Evolutionary conservation across 2,113 vertebrate genomes (phyloP), one percentile per base, ranked within the genome.

Genomic region (Vicugna pacos): DNA sequence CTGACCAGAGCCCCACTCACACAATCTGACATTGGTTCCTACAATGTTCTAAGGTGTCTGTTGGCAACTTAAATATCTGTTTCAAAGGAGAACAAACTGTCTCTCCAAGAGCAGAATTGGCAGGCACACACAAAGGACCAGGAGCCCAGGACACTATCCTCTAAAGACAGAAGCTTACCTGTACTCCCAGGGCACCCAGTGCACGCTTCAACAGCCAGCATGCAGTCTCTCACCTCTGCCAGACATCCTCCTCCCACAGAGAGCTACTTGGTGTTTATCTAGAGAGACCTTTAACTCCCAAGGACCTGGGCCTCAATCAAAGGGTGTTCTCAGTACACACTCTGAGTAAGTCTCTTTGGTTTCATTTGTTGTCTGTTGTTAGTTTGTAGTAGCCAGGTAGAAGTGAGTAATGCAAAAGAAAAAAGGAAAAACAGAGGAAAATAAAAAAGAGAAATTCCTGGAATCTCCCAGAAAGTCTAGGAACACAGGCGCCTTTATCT

Each of bases 1-100:
- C 62, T 52, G 73, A 28, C 35, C 32, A 28, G 22, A 89, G 22
- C 19, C 26, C 5, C 10, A 20, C 12, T 35, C 24, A 30, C 26
- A 20, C 4, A 52, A 24, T 19, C n/a, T 60, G 24, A 16, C 2
- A 5, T 28, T 35, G 38, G 12, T 67, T 93, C 58, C 38, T 83
- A 52, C 6, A 46, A 16, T 3, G 46, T 65, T 26, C 30, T 28
- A 50, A 46, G 62, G 2, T 22, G 15, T 20, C 75, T 35, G 6
- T 28, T 28, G 7, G n/a, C 65, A 60, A 16, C 9, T 3, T 20
- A 54, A 48, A 26, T 58, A 24, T 64, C 30, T 67, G 26, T 67
- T 95, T 93, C 48, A 91, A 75, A 87, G 64, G 17, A 32, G 24
- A 85, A 32, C 38, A 76, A 75, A 60, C n/a, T 62, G 6, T 75